Base-by-base conservation (phyloP, 2,797 vertebrate species). In the Paedocypris micromegethes region DNA sequence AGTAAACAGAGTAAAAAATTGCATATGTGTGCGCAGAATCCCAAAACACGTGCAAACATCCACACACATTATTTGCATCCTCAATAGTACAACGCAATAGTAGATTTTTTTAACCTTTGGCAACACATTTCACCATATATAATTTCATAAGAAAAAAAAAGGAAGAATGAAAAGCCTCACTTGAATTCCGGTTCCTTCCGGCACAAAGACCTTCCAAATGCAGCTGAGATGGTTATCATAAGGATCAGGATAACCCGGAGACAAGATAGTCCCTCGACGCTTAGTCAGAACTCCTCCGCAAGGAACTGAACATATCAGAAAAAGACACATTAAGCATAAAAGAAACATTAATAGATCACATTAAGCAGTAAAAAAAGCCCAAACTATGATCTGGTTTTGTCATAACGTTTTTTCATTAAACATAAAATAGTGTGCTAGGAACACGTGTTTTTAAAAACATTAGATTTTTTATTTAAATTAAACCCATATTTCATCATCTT, bases 221-320 rank as follows among this genome's bases (percentile, higher is more conserved):
- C 96, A 98, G 86, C 96, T 98, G 77, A 98, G 87, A 83, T 98
- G 96, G 89, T 98, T 98, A 85, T 96, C 91, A 75, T 98, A 98
- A 43, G 93, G 92, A 68, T 98, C 96, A 41, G 95, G 96, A 78
- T 98, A 98, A 82, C 95, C 95, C 45, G 96, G 94, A 79, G 96
- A 98, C 77, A 98, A 90, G 85, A 98, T 92, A 44, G 94, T 98
- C 77, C 96, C 96, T 85, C 88, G 91, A 74, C 93, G 94, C 52
- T 91, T 92, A 63, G 90, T 94, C 85, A 97, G 88, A 83, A 92
- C 86, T 70, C 94, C 96, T 78, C 96, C 95, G 78, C 96, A 98
- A 72, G 96, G 94, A 83, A 98, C 96, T 98, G 75, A 53, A 72
- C 62, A 67, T 53, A 67, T 46, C 64, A 39, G 55, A n/a, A 72